Percentiles rank a stretch among this genome's conserved stretches.
Conservation (phyloP, 2,113 vertebrate species). For the Holacanthus passer region DNA sequence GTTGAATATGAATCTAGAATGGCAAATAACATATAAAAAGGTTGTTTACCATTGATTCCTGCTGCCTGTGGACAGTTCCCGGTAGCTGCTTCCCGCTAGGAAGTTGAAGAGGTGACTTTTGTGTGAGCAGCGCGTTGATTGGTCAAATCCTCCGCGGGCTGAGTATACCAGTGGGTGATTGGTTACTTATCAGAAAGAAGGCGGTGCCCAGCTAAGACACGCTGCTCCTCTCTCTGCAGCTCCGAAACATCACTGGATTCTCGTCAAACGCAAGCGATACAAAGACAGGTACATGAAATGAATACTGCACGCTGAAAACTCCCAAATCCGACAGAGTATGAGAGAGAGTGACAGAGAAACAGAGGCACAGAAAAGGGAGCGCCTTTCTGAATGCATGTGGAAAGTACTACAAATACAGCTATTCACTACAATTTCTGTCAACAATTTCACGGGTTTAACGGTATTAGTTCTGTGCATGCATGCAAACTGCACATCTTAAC, state of each 20-base stretch:
- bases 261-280: not conserved
- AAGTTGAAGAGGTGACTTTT: slow-evolving; percentile 77
- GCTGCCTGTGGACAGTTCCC: slow-evolving; percentile 1
- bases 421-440: not conserved
- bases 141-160: slow-evolving; percentile 9
- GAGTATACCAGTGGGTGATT: slow-evolving; percentile 72
- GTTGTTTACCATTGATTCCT: slow-evolving; percentile 64
- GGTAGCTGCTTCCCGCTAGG: slow-evolving; percentile 81
- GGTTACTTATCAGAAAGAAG: slow-evolving; percentile 20
- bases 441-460: not conserved
- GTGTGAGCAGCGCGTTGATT: slow-evolving; percentile 71
- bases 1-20: not conserved
- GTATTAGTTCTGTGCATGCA: not conserved
- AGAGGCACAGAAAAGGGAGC: slow-evolving; percentile 6
- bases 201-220: not conserved
- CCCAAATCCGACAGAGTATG: not conserved
- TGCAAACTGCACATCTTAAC: not conserved
- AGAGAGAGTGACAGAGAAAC: not conserved
- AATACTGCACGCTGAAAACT: not conserved
- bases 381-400: not conserved
- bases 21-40: not conserved
- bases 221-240: not conserved
- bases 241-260: not conserved
- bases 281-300: not conserved
- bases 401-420: not conserved